Conservation (phyloP, 1,140 invertebrate genomes). For the Sesamia nonagrioides region DNA sequence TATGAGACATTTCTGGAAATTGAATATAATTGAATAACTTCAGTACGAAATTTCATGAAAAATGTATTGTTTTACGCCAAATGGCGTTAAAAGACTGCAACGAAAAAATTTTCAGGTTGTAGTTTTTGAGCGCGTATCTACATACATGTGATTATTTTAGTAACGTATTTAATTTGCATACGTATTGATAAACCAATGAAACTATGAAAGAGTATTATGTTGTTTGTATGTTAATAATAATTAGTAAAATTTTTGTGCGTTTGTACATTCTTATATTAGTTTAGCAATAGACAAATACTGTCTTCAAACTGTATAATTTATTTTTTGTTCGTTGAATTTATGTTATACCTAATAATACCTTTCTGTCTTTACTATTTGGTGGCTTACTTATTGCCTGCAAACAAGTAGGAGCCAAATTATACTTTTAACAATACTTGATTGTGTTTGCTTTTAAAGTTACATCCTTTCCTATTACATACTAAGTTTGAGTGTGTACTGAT, state of each 20-base stretch:
- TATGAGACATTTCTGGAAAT: not conserved
- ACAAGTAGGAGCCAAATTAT: slow-evolving; percentile 47
- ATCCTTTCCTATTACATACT: not conserved
- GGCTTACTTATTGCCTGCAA: slow-evolving; percentile 36
- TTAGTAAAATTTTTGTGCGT: slow-evolving; percentile 36
- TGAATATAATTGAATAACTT: not conserved
- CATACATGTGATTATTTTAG: slow-evolving; percentile 23
- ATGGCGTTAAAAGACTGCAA: not conserved
- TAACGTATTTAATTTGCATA: slow-evolving; percentile 34
- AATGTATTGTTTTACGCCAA: not conserved
- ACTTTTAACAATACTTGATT: slow-evolving; percentile 21
- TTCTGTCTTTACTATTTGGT: slow-evolving; percentile 37
- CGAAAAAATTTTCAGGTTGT: too few relatives aligned
- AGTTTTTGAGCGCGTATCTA: slow-evolving; percentile 11
- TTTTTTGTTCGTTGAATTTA: slow-evolving; percentile 44
- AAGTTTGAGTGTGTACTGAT: not conserved
- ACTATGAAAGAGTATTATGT: slow-evolving; percentile 61
- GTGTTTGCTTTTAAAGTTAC: slow-evolving; percentile 14
- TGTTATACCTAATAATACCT: not conserved
- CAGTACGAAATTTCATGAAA: not conserved
- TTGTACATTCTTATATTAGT: slow-evolving; percentile 25
- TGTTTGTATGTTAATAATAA: slow-evolving; percentile 49
- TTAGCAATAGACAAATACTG: slow-evolving; percentile 18
- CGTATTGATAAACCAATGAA: slow-evolving; percentile 63
- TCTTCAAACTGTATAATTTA: slow-evolving; percentile 24